A percentile compares a stretch with the other conserved stretches of the same genome.
Evolutionary conservation across 2,888 invertebrate genomes (phyloP).

Genomic region (Gibbula magus): DNA sequence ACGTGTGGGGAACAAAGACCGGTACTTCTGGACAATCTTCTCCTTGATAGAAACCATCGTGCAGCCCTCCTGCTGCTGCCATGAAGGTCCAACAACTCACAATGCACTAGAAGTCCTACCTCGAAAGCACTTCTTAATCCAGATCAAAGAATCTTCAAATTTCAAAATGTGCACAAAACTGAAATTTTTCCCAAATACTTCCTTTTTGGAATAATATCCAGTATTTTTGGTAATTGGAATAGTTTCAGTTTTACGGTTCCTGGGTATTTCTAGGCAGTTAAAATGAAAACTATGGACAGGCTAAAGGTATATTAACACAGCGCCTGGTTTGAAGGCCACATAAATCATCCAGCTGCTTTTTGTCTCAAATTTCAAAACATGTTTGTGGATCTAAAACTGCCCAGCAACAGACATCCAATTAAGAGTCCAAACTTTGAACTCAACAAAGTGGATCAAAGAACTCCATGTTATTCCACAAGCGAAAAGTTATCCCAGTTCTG

Average conservation of each 20-base stretch:
- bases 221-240: too few relatives aligned
- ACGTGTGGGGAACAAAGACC: conserved; percentile 55
- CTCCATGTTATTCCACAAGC: neutral
- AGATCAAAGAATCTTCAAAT: neutral
- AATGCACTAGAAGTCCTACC: neutral
- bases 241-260: too few relatives aligned
- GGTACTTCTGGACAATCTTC: conserved; percentile 64
- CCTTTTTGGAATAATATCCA: too few relatives aligned
- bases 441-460: neutral
- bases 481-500: neutral
- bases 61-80: conserved; percentile 1
- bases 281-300: too few relatives aligned
- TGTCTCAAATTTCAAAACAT: conserved; percentile 16
- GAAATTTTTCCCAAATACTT: too few relatives aligned
- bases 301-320: too few relatives aligned
- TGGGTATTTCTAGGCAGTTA: too few relatives aligned
- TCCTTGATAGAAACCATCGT: conserved; percentile 64
- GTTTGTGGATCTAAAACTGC: neutral
- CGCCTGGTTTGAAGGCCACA: too few relatives aligned
- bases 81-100: neutral
- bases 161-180: too few relatives aligned
- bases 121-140: neutral
- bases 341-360: neutral
- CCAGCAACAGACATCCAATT: neutral
- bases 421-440: neutral